Evolutionary conservation across 2,888 invertebrate species (phyloP).

Genomic region (Isoperla grammatica): DNA sequence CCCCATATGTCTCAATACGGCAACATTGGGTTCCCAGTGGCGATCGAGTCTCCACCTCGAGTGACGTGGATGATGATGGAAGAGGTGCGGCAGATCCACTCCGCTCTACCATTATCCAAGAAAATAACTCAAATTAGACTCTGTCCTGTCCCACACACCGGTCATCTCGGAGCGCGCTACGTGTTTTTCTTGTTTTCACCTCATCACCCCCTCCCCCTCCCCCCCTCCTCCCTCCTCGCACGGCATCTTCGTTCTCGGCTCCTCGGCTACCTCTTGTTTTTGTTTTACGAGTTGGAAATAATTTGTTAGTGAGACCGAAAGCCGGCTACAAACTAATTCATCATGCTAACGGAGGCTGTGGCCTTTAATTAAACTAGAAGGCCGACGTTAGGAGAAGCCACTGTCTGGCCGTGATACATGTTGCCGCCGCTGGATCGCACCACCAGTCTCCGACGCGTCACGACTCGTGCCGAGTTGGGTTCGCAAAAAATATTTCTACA

Average conservation of each 20-base stretch:
- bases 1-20: no score
- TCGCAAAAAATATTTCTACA: no score
- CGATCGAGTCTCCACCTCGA: no score
- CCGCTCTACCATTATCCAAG: constrained; percentile 19
- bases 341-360: constrained; percentile 28
- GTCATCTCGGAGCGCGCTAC: not conserved
- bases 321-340: constrained; percentile 29
- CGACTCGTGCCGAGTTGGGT: not conserved
- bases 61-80: no score
- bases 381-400: constrained; percentile 22
- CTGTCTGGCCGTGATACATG: constrained; percentile 8
- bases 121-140: constrained; percentile 24
- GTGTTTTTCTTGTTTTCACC: constrained; percentile 27
- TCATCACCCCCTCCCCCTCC: constrained; percentile 17
- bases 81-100: not conserved
- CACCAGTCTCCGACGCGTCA: constrained; percentile 1
- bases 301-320: constrained; percentile 26
- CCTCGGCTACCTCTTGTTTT: constrained; percentile 24
- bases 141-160: not conserved
- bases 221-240: not conserved
- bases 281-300: constrained; percentile 25
- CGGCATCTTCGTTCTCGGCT: not conserved
- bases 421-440: not conserved
- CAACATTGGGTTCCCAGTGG: no score
- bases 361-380: constrained; percentile 27